Base-by-base conservation (phyloP, 2,888 invertebrate species). In the Exephanes ischioxanthus region DNA sequence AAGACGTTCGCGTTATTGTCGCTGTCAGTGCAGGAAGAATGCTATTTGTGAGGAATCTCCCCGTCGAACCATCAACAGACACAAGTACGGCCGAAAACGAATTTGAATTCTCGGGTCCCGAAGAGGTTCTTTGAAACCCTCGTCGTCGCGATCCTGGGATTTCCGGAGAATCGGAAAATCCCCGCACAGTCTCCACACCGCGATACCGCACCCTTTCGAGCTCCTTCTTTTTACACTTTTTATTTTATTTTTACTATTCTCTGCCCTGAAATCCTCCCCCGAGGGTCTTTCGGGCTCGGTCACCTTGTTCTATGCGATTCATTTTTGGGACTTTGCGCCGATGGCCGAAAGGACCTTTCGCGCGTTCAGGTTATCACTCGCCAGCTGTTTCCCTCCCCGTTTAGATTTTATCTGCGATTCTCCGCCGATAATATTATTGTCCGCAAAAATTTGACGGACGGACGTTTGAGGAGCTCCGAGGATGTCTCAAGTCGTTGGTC, bases 111-210 rank as follows among this genome's bases (percentile, higher is more conserved):
- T 5, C 16, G 14, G 30, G 63, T n/a, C 75, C 63, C 19, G 0
- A 37, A 76, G 45, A 48, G 5, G 75, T 76, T 76, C 75, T 76
- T 76, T 66, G 66, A 76, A 3, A 76, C 75, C 66, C 51, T 76
- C 66, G 75, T 76, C 75, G 48, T 45, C 58, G 73, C 37, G 26
- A 9, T 22, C 22, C 61, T 22, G n/a, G 61, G 48, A 75, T 75
- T 63, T 75, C 11, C 75, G 48, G 63, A 63, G 33, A 75, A 75
- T 75, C 63, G 51, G 75, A 75, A 75, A 75, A 75, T 51, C 66
- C 66, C 51, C 5, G 16, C 48, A 33, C 33, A 76, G 30, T 61
- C 41, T 73, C 30, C 30, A n/a, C 58, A 22, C 63, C 33, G 22
- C 48, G 51, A 76, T 51, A 3, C 58, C 26, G 55, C 70, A 61